Percentiles rank a stretch among this genome's conserved stretches.
Evolutionary conservation across 92 coral and sea anemone species (phyloP).

Genomic region (Epizoanthus scotinus): DNA sequence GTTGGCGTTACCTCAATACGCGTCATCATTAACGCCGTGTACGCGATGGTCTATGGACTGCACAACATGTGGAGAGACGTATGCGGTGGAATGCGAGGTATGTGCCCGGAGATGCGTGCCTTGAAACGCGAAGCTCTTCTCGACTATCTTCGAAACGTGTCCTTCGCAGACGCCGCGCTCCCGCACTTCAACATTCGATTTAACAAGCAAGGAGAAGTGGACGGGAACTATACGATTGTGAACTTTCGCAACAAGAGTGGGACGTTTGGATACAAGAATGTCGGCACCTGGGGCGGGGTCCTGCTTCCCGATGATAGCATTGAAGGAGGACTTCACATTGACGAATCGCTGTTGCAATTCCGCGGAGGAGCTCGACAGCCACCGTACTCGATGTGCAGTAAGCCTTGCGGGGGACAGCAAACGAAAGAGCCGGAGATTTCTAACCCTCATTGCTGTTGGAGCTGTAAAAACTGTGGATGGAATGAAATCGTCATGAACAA

Average conservation of each 20-base stretch:
- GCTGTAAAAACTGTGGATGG: slow-evolving; percentile 33
- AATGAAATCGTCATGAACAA: slow-evolving; percentile 46
- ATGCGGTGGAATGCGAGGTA: slow-evolving; percentile 29
- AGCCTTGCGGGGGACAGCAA: slow-evolving; percentile 31
- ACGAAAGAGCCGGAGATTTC: slow-evolving; percentile 39
- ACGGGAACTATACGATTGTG: slow-evolving; percentile 45
- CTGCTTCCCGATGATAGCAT: slow-evolving; percentile 28
- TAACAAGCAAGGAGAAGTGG: slow-evolving; percentile 46
- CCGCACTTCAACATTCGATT: slow-evolving; percentile 34
- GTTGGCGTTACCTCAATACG: slow-evolving; percentile 48
- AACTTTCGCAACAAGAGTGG: slow-evolving; percentile 52
- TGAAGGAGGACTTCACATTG: slow-evolving; percentile 32
- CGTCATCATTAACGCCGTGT: slow-evolving; percentile 52
- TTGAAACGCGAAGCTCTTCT: slow-evolving; percentile 25
- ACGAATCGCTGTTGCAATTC: slow-evolving; percentile 31
- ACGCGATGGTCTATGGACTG: slow-evolving; percentile 57
- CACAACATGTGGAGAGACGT: slow-evolving; percentile 39
- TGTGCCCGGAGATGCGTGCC: slow-evolving; percentile 31
- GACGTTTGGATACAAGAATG: slow-evolving; percentile 22
- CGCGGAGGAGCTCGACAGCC: slow-evolving; percentile 14
- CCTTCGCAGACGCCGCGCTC: slow-evolving; percentile 44
- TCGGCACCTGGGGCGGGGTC: slow-evolving; percentile 54
- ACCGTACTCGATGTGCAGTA: slow-evolving; percentile 47
- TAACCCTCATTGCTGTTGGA: slow-evolving; percentile 52
- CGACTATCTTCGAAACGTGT: slow-evolving; percentile 30